Evolutionary conservation across 2,113 vertebrate species (phyloP).

Genomic region (Oxyruncus cristatus): DNA sequence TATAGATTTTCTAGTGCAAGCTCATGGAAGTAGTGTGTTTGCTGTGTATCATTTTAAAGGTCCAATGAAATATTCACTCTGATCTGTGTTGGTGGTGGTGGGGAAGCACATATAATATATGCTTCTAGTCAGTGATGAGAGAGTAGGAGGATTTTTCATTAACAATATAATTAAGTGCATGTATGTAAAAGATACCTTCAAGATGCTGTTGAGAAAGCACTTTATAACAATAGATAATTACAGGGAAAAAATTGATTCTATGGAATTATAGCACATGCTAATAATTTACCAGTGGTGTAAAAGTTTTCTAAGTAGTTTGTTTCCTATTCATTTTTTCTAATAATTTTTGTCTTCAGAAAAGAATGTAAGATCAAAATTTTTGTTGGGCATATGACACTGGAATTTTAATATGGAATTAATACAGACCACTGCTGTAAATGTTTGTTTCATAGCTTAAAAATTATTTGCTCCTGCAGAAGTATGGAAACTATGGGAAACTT

Average conservation of each 20-base stretch:
- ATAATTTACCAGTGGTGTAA: not conserved
- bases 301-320: not conserved
- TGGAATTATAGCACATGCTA: not conserved
- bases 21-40: not conserved
- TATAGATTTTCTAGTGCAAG: not conserved
- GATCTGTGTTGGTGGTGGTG: not conserved
- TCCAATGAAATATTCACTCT: not conserved
- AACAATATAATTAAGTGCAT: constrained; percentile 15
- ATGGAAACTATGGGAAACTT: not conserved
- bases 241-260: not conserved
- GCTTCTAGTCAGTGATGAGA: not conserved
- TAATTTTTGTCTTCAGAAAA: constrained; percentile 1
- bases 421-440: not conserved
- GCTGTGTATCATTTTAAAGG: not conserved
- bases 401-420: not conserved
- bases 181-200: constrained; percentile 8
- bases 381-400: not conserved
- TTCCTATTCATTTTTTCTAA: not conserved
- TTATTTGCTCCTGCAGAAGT: not conserved
- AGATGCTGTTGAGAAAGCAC: not conserved
- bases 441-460: not conserved
- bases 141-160: constrained; percentile 15
- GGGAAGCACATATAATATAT: not conserved
- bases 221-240: not conserved
- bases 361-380: constrained; percentile 26